Conservation (phyloP, 2,888 invertebrate species). For the Abrostola triplasia region DNA sequence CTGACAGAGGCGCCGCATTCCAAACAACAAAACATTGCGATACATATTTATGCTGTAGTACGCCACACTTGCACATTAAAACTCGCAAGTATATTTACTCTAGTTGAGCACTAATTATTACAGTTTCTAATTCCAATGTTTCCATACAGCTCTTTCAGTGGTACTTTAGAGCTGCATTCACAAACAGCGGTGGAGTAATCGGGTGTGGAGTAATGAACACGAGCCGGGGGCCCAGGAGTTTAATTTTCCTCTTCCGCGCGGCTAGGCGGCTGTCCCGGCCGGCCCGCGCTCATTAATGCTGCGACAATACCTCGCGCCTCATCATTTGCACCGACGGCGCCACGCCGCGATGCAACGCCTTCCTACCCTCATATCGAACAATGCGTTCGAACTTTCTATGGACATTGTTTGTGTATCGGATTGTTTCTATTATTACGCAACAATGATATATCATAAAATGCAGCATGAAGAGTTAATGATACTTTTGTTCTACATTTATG, state of each 20-base stretch:
- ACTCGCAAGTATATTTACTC: slow-evolving; percentile 50
- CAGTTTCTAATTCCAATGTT: slow-evolving; percentile 67
- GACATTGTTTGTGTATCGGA: slow-evolving; percentile 47
- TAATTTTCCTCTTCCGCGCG: slow-evolving; percentile 88
- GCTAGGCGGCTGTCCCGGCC: slow-evolving; percentile 78
- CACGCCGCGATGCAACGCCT: slow-evolving; percentile 54
- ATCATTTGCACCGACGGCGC: slow-evolving; percentile 70
- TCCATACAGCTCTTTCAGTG: slow-evolving; percentile 62
- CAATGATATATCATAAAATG: not conserved
- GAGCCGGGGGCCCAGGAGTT: slow-evolving; percentile 85
- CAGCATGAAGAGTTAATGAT: not conserved
- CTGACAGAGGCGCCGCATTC: slow-evolving; percentile 42
- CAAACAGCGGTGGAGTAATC: slow-evolving; percentile 78
- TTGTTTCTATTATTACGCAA: slow-evolving; percentile 30
- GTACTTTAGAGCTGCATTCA: slow-evolving; percentile 74
- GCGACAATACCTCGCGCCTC: slow-evolving; percentile 85
- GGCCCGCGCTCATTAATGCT: slow-evolving; percentile 81
- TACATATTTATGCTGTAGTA: slow-evolving; percentile 40
- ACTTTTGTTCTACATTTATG: not conserved
- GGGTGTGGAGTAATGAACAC: slow-evolving; percentile 84
- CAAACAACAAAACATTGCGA: slow-evolving; percentile 36
- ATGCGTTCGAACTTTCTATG: slow-evolving; percentile 57
- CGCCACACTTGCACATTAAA: slow-evolving; percentile 36
- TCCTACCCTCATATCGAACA: slow-evolving; percentile 56
- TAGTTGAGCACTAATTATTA: slow-evolving; percentile 57